phyloP scores from a whole-genome alignment of 1,140 invertebrate genomes.

The Phortica variegata region DNA sequence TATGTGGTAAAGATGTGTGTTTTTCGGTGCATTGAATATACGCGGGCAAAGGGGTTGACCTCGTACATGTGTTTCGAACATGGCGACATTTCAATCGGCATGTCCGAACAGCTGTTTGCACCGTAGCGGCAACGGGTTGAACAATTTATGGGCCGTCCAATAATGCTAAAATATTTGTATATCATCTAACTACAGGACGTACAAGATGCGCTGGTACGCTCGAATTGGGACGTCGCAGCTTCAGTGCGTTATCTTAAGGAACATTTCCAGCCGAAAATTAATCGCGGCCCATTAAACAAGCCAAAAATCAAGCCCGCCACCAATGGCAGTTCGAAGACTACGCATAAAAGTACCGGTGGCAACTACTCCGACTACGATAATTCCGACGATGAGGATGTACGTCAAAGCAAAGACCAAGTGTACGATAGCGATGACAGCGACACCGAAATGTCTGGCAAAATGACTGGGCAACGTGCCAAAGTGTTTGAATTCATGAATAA shows the following conservation, averaged over 20 bases:
- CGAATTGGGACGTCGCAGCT: slow-evolving; percentile 45
- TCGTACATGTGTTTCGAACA: slow-evolving; percentile 28
- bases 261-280: slow-evolving; percentile 32
- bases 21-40: background rate
- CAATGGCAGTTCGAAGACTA: slow-evolving; percentile 31
- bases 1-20: background rate
- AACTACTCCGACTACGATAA: slow-evolving; percentile 42
- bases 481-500: slow-evolving; percentile 77
- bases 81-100: slow-evolving; percentile 33
- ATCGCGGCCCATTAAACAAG: slow-evolving; percentile 19
- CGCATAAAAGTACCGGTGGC: slow-evolving; percentile 13
- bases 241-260: slow-evolving; percentile 39
- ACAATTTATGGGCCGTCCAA: background rate
- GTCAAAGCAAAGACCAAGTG: slow-evolving; percentile 44
- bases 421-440: slow-evolving; percentile 71
- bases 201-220: slow-evolving; percentile 44
- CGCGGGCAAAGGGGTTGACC: slow-evolving; percentile 14
- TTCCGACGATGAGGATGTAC: slow-evolving; percentile 39
- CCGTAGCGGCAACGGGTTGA: slow-evolving; percentile 10
- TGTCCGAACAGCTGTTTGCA: slow-evolving; percentile 33
- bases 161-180: background rate
- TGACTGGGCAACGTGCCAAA: slow-evolving; percentile 69
- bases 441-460: slow-evolving; percentile 67
- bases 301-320: slow-evolving; percentile 26
- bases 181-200: slow-evolving; percentile 37